Conservation (phyloP, 2,113 vertebrate genomes). For the Myotis lucifugus region DNA sequence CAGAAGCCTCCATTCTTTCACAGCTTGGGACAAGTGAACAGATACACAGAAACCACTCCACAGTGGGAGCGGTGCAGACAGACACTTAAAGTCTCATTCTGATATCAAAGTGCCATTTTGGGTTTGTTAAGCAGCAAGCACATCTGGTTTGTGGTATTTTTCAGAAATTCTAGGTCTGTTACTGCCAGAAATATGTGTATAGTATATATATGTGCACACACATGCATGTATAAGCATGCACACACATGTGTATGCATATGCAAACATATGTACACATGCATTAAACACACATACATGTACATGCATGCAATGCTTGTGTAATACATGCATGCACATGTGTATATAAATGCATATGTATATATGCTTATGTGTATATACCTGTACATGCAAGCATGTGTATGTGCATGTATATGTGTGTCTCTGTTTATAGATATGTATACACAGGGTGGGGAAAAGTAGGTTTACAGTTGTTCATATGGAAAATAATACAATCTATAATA, state of each 20-base stretch:
- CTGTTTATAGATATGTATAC: neutral
- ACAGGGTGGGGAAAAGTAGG: too few species aligned
- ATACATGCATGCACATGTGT: rapidly evolving
- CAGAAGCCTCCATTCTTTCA: conserved; percentile 32
- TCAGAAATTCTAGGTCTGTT: neutral
- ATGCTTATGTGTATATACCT: neutral
- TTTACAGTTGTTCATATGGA: too few species aligned
- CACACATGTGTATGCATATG: neutral
- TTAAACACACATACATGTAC: neutral
- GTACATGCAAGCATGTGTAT: too few species aligned
- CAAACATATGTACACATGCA: neutral
- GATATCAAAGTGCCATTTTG: neutral
- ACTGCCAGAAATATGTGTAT: neutral
- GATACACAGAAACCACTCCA: conserved; percentile 46
- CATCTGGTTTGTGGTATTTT: neutral
- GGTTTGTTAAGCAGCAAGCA: neutral
- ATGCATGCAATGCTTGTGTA: neutral
- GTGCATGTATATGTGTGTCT: too few species aligned
- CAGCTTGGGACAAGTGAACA: conserved; percentile 54
- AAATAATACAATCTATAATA: too few species aligned
- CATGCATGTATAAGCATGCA: neutral
- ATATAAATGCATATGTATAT: too few species aligned
- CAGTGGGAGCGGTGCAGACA: neutral
- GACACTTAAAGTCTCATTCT: neutral
- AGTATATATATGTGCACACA: neutral